Percentiles rank a stretch among this genome's conserved stretches.
These are phyloP conservation scores for Microtus richardsoni DNA, from an alignment of 2,113 vertebrate species.

Conservation along the genomic window DNA sequence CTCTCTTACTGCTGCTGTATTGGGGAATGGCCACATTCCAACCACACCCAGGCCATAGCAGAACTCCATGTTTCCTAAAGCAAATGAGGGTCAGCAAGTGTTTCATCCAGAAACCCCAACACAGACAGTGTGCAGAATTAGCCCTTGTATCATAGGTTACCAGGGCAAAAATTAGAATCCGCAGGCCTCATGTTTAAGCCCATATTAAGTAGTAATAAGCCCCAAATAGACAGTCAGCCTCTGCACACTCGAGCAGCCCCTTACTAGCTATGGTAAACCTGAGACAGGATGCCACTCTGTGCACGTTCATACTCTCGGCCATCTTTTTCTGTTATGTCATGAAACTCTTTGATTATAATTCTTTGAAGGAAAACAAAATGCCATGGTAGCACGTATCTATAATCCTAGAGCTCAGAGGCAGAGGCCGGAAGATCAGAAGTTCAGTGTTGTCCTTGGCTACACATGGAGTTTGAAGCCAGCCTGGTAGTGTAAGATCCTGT, in stretches of 20 bases:
- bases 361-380: neutral
- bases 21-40: neutral
- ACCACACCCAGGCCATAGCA: neutral
- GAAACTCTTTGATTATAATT: neutral
- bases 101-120: neutral
- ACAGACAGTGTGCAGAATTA: neutral
- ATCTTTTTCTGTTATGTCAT: neutral
- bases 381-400: neutral
- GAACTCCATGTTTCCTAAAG: neutral
- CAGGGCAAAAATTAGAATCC: neutral
- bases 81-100: neutral
- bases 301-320: neutral
- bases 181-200: neutral
- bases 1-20: neutral
- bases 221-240: neutral
- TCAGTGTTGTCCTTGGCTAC: neutral
- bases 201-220: neutral
- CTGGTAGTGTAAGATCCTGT: neutral
- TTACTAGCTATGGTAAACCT: rapidly evolving
- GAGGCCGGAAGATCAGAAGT: neutral
- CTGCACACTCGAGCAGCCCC: neutral
- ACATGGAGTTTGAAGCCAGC: neutral
- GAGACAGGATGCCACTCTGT: neutral
- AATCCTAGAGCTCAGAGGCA: neutral
- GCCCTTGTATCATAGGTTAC: neutral